Evolutionary conservation across 2,797 vertebrate species (phyloP).

Genomic region (Streptopelia turtur): DNA sequence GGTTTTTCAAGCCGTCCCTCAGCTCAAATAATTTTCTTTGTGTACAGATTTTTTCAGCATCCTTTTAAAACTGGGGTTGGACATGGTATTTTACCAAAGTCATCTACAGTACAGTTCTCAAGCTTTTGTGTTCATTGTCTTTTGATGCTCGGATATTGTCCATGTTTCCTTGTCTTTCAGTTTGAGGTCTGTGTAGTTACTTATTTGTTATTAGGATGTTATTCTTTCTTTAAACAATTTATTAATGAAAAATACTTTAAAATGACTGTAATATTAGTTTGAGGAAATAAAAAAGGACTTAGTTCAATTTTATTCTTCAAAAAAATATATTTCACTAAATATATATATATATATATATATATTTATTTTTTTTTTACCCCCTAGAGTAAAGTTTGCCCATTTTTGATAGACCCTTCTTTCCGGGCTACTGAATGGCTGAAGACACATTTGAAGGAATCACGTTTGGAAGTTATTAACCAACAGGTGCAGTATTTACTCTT

Average conservation of each 20-base stretch:
- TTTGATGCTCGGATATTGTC: neutral
- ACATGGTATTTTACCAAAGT: neutral
- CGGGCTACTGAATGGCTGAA: slow-evolving; percentile 94
- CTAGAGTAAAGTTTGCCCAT: slow-evolving; percentile 93
- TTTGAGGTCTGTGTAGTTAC: neutral
- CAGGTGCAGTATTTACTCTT: slow-evolving; percentile 80
- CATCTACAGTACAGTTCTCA: neutral
- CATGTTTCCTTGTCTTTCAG: neutral
- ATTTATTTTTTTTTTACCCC: neutral
- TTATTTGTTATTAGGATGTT: neutral
- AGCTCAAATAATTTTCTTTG: neutral
- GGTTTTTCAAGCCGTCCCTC: neutral
- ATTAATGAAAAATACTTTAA: neutral
- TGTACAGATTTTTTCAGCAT: neutral
- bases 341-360: rapidly evolving
- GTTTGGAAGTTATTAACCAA: slow-evolving; percentile 92
- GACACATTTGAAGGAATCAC: slow-evolving; percentile 89
- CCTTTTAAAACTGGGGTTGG: neutral
- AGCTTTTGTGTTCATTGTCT: neutral
- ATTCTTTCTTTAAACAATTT: neutral
- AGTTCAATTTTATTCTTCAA: neutral
- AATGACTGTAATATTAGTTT: neutral
- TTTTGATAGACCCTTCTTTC: slow-evolving; percentile 96
- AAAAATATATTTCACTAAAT: neutral
- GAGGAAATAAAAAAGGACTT: neutral